Conservation (phyloP, 2,888 invertebrate species). For the Spisula solida region DNA sequence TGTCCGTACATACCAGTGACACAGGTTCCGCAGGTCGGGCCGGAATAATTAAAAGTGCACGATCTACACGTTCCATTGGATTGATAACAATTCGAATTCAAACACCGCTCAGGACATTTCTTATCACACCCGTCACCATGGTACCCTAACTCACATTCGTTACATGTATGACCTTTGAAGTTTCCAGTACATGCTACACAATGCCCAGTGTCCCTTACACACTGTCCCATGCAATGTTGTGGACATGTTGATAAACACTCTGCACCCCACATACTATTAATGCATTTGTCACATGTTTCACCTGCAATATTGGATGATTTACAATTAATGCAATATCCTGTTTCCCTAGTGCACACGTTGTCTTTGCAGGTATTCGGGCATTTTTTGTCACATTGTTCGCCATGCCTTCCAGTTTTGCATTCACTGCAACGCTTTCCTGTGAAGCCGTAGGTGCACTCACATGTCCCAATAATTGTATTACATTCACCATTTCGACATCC, state of each 20-base stretch:
- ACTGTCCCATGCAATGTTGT: not conserved
- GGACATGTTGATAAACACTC: not conserved
- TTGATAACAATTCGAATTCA: not conserved
- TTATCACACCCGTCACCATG: not conserved
- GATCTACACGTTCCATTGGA: not conserved
- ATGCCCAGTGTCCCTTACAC: not conserved
- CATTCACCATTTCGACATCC: not conserved
- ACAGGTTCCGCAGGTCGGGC: not conserved
- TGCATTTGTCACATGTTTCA: not conserved
- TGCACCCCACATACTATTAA: not conserved
- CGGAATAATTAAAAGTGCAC: not conserved
- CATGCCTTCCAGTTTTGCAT: not conserved
- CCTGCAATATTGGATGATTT: not conserved
- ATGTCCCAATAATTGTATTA: not conserved
- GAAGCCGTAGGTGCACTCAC: not conserved
- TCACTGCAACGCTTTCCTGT: not conserved
- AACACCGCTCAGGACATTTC: not conserved
- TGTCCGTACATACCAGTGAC: not conserved
- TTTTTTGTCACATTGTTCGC: not conserved
- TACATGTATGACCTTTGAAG: not conserved
- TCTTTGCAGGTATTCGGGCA: not conserved
- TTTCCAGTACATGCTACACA: not conserved
- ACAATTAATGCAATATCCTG: not conserved
- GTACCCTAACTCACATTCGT: not conserved
- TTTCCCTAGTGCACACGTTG: not conserved